phyloP scores from a whole-genome alignment of 2,797 vertebrate genomes.

The Lepilemur septentrionalis region DNA sequence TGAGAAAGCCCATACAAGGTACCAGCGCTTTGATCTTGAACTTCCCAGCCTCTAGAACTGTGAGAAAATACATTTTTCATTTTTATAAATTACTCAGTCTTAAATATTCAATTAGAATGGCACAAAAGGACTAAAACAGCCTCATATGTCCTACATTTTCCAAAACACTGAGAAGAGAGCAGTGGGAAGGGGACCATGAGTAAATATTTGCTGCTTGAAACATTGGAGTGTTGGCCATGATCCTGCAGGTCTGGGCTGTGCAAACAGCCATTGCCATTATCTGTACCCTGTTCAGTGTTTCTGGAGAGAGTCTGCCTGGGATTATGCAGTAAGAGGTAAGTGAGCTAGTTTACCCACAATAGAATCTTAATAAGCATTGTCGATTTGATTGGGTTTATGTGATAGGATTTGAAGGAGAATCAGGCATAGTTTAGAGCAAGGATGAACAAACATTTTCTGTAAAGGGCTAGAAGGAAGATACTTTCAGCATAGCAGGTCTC shows the following conservation, averaged over 20 bases:
- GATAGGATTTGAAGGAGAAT: neutral
- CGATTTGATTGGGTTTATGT: neutral
- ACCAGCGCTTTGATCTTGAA: neutral
- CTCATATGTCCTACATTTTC: neutral
- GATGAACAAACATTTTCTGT: neutral
- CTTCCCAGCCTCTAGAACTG: neutral
- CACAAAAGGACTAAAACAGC: neutral
- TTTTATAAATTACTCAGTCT: neutral
- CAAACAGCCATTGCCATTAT: neutral
- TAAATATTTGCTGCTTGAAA: neutral
- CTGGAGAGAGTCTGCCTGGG: neutral
- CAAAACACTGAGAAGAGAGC: neutral
- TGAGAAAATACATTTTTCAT: neutral
- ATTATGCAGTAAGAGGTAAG: neutral
- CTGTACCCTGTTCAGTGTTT: neutral
- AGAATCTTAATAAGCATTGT: neutral
- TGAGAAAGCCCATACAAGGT: neutral
- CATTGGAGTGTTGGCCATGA: neutral
- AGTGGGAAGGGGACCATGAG: neutral
- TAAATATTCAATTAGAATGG: neutral
- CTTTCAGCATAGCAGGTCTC: neutral
- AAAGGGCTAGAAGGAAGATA: neutral
- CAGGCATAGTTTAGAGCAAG: neutral
- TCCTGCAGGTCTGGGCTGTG: neutral
- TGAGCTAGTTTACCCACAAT: neutral